Evolutionary conservation across 1,140 invertebrate species (phyloP).

Genomic region (Idris sp.): DNA sequence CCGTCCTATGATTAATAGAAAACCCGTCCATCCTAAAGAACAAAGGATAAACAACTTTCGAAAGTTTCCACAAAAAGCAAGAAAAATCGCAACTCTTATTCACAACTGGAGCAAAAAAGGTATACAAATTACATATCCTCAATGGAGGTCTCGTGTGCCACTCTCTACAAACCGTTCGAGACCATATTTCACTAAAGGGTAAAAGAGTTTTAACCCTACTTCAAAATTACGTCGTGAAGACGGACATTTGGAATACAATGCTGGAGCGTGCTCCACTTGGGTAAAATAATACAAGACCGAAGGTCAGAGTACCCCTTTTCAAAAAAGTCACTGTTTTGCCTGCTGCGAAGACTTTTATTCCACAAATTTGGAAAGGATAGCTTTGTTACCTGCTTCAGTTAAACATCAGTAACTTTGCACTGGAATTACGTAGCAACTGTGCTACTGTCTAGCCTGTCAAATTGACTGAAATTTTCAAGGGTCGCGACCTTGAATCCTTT

Average conservation of each 20-base stretch:
- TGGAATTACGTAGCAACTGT: slow-evolving; percentile 51
- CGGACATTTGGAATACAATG: slow-evolving; percentile 64
- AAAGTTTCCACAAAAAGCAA: slow-evolving; percentile 43
- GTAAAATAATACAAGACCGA: slow-evolving; percentile 72
- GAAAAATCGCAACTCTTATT: slow-evolving; percentile 69
- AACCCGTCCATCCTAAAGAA: slow-evolving; percentile 9
- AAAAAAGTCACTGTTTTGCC: slow-evolving; percentile 46
- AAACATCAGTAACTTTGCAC: slow-evolving; percentile 64
- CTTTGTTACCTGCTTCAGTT: slow-evolving; percentile 70
- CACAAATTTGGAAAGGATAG: slow-evolving; percentile 32
- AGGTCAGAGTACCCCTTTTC: slow-evolving; percentile 69
- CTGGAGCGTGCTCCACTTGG: slow-evolving; percentile 70
- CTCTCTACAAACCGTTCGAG: too few species aligned
- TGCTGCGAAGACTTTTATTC: slow-evolving; percentile 11
- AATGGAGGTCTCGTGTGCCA: slow-evolving; percentile 32
- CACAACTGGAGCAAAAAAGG: slow-evolving; percentile 71
- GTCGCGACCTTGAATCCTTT: slow-evolving; percentile 44
- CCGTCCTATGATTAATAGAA: slow-evolving; percentile 37
- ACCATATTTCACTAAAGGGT: slow-evolving; percentile 68
- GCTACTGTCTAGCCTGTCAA: slow-evolving; percentile 57
- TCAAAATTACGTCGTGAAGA: slow-evolving; percentile 74
- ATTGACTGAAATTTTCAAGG: slow-evolving; percentile 25
- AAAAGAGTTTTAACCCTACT: slow-evolving; percentile 73
- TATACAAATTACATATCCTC: slow-evolving; percentile 60
- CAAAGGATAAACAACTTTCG: slow-evolving; percentile 31